Evolutionary conservation across 1,140 invertebrate species (phyloP).

Genomic region (Leptopilina clavipes): DNA sequence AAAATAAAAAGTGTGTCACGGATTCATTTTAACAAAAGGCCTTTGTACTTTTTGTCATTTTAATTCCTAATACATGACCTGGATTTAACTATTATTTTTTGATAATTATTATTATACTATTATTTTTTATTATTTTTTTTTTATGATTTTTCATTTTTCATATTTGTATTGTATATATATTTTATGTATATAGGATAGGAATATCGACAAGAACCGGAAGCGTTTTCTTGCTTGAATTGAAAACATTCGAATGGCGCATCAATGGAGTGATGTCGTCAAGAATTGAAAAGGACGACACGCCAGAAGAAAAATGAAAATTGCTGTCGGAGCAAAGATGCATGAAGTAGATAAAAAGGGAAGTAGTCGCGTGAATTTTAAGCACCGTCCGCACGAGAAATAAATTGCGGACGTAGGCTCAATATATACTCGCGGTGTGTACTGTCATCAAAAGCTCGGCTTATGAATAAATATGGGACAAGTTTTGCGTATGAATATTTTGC

Average conservation of each 20-base stretch:
- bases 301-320: conserved; percentile 60
- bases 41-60: conserved; percentile 60
- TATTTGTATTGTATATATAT: no score
- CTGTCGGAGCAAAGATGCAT: conserved; percentile 55
- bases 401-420: conserved; percentile 57
- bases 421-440: conserved; percentile 58
- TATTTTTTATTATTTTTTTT: no score
- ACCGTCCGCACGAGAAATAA: conserved; percentile 57
- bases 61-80: conserved; percentile 55
- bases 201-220: no score
- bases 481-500: conserved; percentile 64
- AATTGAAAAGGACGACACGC: neutral
- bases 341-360: conserved; percentile 60
- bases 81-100: conserved; percentile 38
- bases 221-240: no score
- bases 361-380: conserved; percentile 61
- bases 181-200: no score
- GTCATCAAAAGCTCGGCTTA: conserved; percentile 64
- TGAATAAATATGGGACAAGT: conserved; percentile 65
- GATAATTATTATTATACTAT: no score
- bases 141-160: no score
- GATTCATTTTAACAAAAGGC: conserved; percentile 58
- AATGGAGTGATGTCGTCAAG: neutral
- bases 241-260: neutral
- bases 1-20: conserved; percentile 52